phyloP scores from a whole-genome alignment of 2,113 vertebrate species.

The Chaetura pelagica region DNA sequence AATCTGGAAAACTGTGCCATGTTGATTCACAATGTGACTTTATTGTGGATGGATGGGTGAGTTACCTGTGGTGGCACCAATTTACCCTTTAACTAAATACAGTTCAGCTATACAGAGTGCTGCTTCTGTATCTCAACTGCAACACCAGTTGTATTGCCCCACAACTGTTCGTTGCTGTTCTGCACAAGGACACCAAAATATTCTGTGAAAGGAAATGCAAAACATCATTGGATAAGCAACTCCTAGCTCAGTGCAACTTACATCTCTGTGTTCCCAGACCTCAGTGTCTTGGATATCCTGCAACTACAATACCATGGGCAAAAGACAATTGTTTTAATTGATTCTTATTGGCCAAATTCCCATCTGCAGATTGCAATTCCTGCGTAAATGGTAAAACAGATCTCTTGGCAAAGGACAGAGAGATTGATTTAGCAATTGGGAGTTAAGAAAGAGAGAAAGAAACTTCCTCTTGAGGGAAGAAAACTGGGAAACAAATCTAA shows the following conservation, averaged over 20 bases:
- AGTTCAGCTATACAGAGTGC: not conserved
- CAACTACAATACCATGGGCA: not conserved
- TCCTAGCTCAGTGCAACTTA: not conserved
- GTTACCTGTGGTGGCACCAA: not conserved
- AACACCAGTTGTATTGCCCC: not conserved
- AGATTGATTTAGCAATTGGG: slow-evolving; percentile 46
- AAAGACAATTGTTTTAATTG: slow-evolving; percentile 33
- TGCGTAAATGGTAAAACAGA: slow-evolving; percentile 53
- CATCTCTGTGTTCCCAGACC: not conserved
- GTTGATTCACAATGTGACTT: not conserved
- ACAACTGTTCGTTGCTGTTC: not conserved
- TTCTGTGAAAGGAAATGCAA: not conserved
- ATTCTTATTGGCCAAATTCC: slow-evolving; percentile 28
- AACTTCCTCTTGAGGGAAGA: slow-evolving; percentile 37
- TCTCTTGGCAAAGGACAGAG: slow-evolving; percentile 28
- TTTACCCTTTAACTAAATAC: not conserved
- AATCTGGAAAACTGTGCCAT: not conserved
- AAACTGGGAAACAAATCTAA: slow-evolving; percentile 53
- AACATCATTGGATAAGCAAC: not conserved
- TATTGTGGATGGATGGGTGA: not conserved
- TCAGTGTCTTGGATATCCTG: not conserved
- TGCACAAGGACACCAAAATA: not conserved
- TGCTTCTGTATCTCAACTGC: not conserved
- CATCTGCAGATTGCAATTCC: slow-evolving; percentile 12
- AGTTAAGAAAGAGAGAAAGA: slow-evolving; percentile 15